These are phyloP conservation scores for Trachelus iudaicus DNA, from an alignment of 2,888 invertebrate genomes.

Conservation along the genomic window DNA sequence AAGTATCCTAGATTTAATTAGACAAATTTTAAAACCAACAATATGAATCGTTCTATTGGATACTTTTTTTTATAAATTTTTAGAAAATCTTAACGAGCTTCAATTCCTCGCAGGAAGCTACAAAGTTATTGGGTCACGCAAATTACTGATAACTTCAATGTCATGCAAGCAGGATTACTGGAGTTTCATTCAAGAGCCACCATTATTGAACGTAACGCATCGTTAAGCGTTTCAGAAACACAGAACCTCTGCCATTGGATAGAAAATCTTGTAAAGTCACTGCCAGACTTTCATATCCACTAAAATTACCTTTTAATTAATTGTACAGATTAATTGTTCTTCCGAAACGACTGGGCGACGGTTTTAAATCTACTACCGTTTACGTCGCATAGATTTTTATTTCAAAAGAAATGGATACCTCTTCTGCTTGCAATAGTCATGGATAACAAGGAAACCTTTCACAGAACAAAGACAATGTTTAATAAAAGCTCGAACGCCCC, in stretches of 20 bases:
- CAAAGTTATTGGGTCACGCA: neutral
- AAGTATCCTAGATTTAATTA: neutral
- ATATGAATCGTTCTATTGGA: neutral
- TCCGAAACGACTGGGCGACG: neutral
- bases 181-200: neutral
- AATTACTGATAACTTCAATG: neutral
- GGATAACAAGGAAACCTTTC: neutral
- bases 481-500: slow-evolving; percentile 50
- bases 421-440: neutral
- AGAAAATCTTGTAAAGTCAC: neutral
- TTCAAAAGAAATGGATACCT: neutral
- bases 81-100: neutral
- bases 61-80: neutral
- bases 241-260: neutral
- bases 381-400: neutral
- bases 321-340: neutral
- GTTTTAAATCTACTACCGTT: neutral
- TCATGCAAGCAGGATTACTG: neutral
- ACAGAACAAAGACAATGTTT: slow-evolving; percentile 43
- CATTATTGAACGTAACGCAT: neutral
- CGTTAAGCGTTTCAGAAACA: neutral
- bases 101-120: neutral
- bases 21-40: neutral
- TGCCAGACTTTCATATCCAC: neutral
- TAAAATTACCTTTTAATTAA: neutral